These are phyloP conservation scores for Cyphomyrmex costatus DNA, from an alignment of 1,140 invertebrate genomes.

Conservation along the genomic window DNA sequence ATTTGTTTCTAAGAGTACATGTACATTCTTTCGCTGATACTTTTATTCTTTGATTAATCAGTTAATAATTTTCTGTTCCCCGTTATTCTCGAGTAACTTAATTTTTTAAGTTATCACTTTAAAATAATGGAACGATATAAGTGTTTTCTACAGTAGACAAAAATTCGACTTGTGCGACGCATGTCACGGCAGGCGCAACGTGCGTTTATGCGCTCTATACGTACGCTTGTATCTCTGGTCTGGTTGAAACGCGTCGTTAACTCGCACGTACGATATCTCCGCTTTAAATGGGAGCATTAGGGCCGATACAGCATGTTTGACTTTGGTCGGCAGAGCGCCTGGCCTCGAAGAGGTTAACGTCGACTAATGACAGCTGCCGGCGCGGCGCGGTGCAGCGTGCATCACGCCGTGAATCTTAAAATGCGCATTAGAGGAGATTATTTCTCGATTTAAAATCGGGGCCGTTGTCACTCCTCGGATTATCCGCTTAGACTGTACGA, in stretches of 20 bases:
- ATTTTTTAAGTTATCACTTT: too few species aligned
- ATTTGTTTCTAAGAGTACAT: too few species aligned
- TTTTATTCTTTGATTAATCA: too few species aligned
- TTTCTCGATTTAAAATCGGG: constrained; percentile 73
- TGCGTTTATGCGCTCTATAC: not conserved
- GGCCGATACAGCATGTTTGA: constrained; percentile 58
- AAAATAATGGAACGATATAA: too few species aligned
- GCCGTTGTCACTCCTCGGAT: not conserved
- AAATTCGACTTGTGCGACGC: not conserved
- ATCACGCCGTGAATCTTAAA: constrained; percentile 79
- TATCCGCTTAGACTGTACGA: not conserved
- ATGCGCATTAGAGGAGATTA: constrained; percentile 79
- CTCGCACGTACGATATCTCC: constrained; percentile 65
- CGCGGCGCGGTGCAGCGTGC: constrained; percentile 34
- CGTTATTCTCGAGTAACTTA: too few species aligned
- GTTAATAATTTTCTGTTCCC: too few species aligned
- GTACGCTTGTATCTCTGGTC: constrained; percentile 4
- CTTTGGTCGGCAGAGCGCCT: constrained; percentile 48
- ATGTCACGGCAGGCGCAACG: not conserved
- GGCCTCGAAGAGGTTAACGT: constrained; percentile 56
- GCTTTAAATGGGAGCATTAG: constrained; percentile 59
- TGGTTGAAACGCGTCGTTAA: constrained; percentile 66
- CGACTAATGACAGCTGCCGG: constrained; percentile 49
- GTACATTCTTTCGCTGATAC: too few species aligned
- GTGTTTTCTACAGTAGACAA: not conserved